Evolutionary conservation across 2,888 invertebrate genomes (phyloP).

Genomic region (Sesamia inferens): DNA sequence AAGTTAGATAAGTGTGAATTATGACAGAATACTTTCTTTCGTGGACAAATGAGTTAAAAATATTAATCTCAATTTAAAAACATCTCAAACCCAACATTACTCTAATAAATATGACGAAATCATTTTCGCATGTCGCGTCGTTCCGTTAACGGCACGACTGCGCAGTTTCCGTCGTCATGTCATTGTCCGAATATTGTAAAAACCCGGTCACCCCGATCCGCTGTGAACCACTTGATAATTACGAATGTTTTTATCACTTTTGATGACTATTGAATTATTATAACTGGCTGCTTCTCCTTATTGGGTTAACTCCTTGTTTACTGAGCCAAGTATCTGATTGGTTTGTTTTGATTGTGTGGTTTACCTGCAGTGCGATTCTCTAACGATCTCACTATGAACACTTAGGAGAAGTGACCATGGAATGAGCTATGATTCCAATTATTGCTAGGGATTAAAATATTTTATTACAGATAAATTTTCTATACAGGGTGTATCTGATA

Average conservation of each 20-base stretch:
- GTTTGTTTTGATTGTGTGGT: slow-evolving; percentile 7
- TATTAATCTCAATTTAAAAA: neutral
- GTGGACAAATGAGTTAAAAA: neutral
- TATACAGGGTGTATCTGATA: too few relatives aligned
- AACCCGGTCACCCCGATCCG: slow-evolving; percentile 61
- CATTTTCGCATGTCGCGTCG: slow-evolving; percentile 29
- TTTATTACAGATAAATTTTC: too few relatives aligned
- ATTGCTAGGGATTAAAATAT: too few relatives aligned
- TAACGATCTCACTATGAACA: too few relatives aligned
- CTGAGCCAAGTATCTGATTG: neutral
- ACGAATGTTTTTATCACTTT: slow-evolving; percentile 18
- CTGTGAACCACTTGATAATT: slow-evolving; percentile 36
- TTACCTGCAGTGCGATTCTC: neutral
- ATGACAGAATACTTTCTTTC: neutral
- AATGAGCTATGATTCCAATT: too few relatives aligned
- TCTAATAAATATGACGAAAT: slow-evolving; percentile 1
- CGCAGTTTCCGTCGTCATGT: slow-evolving; percentile 46
- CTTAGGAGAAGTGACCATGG: too few relatives aligned
- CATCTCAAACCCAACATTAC: neutral
- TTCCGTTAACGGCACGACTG: slow-evolving; percentile 50
- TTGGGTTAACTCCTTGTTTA: slow-evolving; percentile 10
- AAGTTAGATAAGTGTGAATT: neutral
- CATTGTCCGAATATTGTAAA: slow-evolving; percentile 48
- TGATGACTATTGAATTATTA: slow-evolving; percentile 6
- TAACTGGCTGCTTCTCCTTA: slow-evolving; percentile 5